Evolutionary conservation across 2,888 invertebrate genomes (phyloP).

Genomic region (Rhogogaster chlorosoma): DNA sequence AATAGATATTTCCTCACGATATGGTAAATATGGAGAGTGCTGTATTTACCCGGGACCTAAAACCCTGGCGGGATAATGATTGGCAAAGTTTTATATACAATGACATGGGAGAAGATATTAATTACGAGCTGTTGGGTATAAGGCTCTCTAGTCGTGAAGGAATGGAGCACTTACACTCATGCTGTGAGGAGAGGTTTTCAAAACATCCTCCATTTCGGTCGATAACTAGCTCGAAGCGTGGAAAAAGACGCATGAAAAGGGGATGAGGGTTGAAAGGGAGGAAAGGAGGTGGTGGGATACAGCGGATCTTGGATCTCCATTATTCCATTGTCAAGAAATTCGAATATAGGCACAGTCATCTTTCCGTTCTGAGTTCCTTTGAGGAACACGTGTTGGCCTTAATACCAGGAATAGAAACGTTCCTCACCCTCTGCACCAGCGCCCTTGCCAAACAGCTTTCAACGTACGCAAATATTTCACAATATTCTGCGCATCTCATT

Average conservation of each 20-base stretch:
- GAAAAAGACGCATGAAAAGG: constrained; percentile 3
- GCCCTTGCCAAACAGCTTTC: constrained; percentile 9
- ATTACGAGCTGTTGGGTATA: not conserved
- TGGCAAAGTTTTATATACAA: not conserved
- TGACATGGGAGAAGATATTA: constrained; percentile 6
- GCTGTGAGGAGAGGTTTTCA: constrained; percentile 7
- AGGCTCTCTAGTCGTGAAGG: not conserved
- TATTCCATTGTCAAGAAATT: constrained; percentile 36
- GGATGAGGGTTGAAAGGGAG: not conserved
- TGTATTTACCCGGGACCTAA: not conserved
- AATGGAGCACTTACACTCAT: constrained; percentile 7
- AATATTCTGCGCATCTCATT: not conserved
- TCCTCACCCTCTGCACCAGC: not conserved
- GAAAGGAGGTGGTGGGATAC: not conserved
- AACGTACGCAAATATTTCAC: not conserved
- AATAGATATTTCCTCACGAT: not conserved
- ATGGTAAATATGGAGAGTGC: not conserved
- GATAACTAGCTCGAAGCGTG: constrained; percentile 18
- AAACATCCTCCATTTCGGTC: constrained; percentile 8
- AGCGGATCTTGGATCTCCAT: constrained; percentile 29
- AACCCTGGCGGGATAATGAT: not conserved
- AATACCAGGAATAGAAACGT: not conserved
- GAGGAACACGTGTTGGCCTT: constrained; percentile 4
- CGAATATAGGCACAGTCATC: constrained; percentile 41
- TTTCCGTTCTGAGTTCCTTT: constrained; percentile 29